Evolutionary conservation across 2,113 vertebrate species (phyloP).

Genomic region (Gymnarchus niloticus): DNA sequence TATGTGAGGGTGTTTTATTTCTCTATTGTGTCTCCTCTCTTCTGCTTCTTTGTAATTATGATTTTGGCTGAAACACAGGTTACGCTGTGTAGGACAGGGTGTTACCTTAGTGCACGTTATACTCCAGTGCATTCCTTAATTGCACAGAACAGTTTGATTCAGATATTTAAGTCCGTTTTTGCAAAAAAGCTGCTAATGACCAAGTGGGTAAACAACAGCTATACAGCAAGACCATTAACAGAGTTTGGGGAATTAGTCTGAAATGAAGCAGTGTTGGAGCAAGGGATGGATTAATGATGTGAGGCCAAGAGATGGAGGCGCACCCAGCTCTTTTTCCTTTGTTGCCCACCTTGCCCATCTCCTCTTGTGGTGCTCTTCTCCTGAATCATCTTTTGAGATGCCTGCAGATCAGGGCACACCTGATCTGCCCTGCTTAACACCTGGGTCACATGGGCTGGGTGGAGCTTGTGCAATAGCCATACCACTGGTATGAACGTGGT

Average conservation of each 20-base stretch:
- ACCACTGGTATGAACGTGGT: not conserved
- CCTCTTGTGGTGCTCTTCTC: not conserved
- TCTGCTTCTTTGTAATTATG: slow-evolving; percentile 14
- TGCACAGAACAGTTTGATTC: slow-evolving; percentile 14
- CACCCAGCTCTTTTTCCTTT: not conserved
- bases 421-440: not conserved
- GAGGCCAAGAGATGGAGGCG: slow-evolving; percentile 7
- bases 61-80: slow-evolving; percentile 12
- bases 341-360: not conserved
- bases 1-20: slow-evolving; percentile 17
- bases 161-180: slow-evolving; percentile 19
- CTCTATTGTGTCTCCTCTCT: not conserved
- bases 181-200: slow-evolving; percentile 11
- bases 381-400: not conserved
- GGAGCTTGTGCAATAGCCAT: no score
- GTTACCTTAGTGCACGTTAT: not conserved
- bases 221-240: not conserved
- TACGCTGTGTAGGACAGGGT: not conserved
- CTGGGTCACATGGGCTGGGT: not conserved
- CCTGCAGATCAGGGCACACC: not conserved
- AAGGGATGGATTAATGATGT: not conserved
- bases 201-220: slow-evolving; percentile 11
- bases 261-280: not conserved
- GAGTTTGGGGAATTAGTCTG: slow-evolving; percentile 4
- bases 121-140: slow-evolving; percentile 8